Evolutionary conservation across 2,888 invertebrate species (phyloP).

Genomic region (Thysanoteuthis rhombus): DNA sequence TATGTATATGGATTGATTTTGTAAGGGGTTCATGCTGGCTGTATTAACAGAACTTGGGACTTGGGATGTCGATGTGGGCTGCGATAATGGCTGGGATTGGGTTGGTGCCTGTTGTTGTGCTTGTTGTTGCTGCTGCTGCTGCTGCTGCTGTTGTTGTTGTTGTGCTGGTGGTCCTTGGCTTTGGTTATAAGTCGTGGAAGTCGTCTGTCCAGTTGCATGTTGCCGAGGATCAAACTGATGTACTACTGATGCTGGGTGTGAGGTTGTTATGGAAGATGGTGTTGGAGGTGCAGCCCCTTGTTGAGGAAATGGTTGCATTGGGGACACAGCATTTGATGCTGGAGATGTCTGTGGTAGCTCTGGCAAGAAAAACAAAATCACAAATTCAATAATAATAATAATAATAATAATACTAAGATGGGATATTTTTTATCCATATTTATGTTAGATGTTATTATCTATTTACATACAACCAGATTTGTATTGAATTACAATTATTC

Average conservation of each 20-base stretch:
- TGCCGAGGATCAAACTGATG: slow-evolving; percentile 21
- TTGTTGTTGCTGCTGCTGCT: slow-evolving; percentile 38
- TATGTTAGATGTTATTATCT: too few relatives aligned
- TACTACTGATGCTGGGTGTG: neutral
- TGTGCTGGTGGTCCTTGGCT: neutral
- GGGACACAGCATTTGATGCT: slow-evolving; percentile 34
- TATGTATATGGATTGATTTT: slow-evolving; percentile 26
- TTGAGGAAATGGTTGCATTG: slow-evolving; percentile 30
- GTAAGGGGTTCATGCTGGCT: slow-evolving; percentile 25
- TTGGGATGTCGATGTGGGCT: slow-evolving; percentile 35
- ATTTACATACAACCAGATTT: too few relatives aligned
- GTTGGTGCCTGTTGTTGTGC: neutral
- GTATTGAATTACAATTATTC: too few relatives aligned
- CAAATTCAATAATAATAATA: too few relatives aligned
- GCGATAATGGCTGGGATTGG: slow-evolving; percentile 29
- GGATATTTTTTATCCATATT: too few relatives aligned
- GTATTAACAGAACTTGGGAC: neutral
- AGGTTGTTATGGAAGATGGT: neutral
- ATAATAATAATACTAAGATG: neutral
- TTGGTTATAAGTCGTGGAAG: slow-evolving; percentile 13
- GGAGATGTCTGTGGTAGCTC: slow-evolving; percentile 32
- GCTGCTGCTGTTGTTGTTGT: slow-evolving; percentile 30
- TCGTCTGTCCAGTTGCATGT: neutral
- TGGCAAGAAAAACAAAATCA: neutral
- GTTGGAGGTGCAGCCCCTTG: neutral